Evolutionary conservation across 2,113 vertebrate species (phyloP).

Genomic region (Pavo muticus): DNA sequence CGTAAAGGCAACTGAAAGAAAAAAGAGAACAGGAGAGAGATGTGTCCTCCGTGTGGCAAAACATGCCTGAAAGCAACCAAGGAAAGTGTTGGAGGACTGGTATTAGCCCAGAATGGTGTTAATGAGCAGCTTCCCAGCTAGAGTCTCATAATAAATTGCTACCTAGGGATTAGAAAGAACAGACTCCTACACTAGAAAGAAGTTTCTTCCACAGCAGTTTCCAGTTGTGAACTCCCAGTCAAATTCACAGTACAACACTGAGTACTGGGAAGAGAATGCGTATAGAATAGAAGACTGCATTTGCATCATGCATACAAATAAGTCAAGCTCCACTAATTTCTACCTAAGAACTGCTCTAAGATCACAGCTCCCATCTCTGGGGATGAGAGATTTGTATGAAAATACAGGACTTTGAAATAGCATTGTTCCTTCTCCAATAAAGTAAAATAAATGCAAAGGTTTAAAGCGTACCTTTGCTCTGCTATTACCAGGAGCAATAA

Average conservation of each 20-base stretch:
- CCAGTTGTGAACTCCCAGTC: background rate
- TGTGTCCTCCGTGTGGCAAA: background rate
- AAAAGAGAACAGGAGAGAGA: rapidly evolving
- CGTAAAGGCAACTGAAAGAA: rapidly evolving
- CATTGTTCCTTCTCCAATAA: background rate
- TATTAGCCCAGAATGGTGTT: background rate
- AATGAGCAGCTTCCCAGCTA: background rate
- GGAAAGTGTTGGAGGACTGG: background rate
- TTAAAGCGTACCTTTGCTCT: background rate
- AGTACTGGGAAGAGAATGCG: background rate
- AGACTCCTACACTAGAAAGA: background rate
- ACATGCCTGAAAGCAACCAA: background rate
- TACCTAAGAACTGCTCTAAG: background rate
- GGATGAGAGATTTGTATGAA: background rate
- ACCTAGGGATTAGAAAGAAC: background rate
- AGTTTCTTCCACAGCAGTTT: background rate
- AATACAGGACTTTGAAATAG: background rate
- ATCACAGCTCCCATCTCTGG: background rate
- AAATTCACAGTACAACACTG: background rate
- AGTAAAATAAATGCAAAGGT: background rate
- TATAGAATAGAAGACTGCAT: background rate
- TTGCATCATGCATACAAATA: background rate
- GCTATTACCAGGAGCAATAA: background rate
- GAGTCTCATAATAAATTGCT: background rate
- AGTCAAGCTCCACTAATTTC: background rate